Base-by-base conservation (phyloP, 2,113 vertebrate species). In the Philantomba maxwellii region DNA sequence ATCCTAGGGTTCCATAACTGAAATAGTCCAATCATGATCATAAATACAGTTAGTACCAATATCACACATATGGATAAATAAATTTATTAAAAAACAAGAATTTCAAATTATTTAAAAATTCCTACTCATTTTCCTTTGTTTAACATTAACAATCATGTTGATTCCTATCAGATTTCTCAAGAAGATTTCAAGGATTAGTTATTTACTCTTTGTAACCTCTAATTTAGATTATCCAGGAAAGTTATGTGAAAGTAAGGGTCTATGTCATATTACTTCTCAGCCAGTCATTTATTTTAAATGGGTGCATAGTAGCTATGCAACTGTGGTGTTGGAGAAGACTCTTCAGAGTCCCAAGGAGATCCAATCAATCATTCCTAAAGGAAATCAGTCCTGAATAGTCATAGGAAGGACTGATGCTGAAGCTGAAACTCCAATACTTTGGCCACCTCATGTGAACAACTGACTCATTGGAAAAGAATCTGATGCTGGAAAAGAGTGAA, bases 241-340 rank as follows among this genome's bases (percentile, higher is more conserved):
- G 16, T 53, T 91, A 53, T 14, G 43, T 86, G 33, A 91, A 25
- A 43, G 5, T 73, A 73, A 73, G 36, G 21, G 6, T 73, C 33
- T 78, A 89, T 92, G 94, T 91, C 30, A 64, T 94, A 70, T 87
- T 81, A 87, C 39, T 96, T 87, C 78, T 66, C 94, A 84, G 36
- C 78, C 90, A 94, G 77, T 78, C 78, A 93, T 92, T 96, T 96
- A 87, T 93, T 95, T 90, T 83, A 90, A 89, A 94, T 93, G 39
- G 39, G 28, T 83, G 10, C 30, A 60, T 39, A 94, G 53, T 91
- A 87, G 45, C 33, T 95, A 75, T 26, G 36, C 36, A 73, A 73
- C 66, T 39, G 19, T 73, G 66, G 66, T 73, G 0, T 23, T 39
- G 19, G 19, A 73, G 10, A 39, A 39, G 66, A 23, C 36, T 73